Base-by-base conservation (phyloP, 1,140 invertebrate species). In the Archivesica marissinica region DNA sequence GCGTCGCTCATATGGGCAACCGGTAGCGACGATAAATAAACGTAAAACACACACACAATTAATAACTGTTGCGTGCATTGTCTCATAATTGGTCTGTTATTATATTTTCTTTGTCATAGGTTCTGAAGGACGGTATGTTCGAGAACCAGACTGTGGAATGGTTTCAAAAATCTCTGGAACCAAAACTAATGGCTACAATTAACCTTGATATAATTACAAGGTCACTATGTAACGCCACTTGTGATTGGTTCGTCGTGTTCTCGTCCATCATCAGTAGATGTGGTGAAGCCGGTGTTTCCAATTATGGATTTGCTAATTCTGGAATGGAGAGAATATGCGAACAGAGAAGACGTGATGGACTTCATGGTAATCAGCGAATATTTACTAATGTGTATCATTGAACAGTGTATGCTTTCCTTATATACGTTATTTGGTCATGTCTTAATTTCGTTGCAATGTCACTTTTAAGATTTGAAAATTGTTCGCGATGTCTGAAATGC, bases 301-400 rank as follows among this genome's bases (percentile, higher is more conserved):
- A 99, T 94, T 99, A 99, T 92, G 98, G 98, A 74, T 95, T 97
- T 87, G 98, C 98, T 33, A 99, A 99, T 94, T 99, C 98, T 0
- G 96, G 96, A 7, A 99, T 99, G 98, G 98, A 99, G 94, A 96
- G 98, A 75, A 96, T 99, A 47, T 96, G 97, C 88, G 98, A 99
- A 94, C 95, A 96, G 68, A 95, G 99, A 81, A 96, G 96, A 91
- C 95, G 95, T 13, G 96, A 96, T 90, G 97, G 95, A 9, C 90
- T 98, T 47, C 97, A 97, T 72, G 96, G 96, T 89, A 88, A 87
- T n/a, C n/a, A n/a, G n/a, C n/a, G n/a, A n/a, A n/a, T n/a, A n/a
- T n/a, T n/a, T n/a, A n/a, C n/a, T n/a, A n/a, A n/a, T n/a, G n/a
- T n/a, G n/a, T n/a, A n/a, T n/a, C n/a, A n/a, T n/a, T n/a, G n/a